phyloP scores from a whole-genome alignment of 2,888 invertebrate species.

The Heliothis peltigera region DNA sequence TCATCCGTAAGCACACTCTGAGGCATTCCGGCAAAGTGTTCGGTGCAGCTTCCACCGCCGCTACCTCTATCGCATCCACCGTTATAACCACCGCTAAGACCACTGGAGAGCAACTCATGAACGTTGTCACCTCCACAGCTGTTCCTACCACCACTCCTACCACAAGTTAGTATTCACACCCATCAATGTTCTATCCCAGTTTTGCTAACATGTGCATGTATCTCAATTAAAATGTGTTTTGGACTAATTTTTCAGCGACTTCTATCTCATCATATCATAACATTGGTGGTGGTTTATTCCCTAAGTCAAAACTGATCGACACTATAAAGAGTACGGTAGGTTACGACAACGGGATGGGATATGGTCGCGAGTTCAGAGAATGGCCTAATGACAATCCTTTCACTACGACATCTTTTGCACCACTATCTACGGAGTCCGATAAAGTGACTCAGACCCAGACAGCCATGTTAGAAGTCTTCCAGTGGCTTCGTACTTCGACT shows the following conservation, averaged over 20 bases:
- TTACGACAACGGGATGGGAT: slow-evolving; percentile 82
- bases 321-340: slow-evolving; percentile 87
- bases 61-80: slow-evolving; percentile 86
- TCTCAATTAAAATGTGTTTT: slow-evolving; percentile 79
- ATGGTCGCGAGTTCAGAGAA: slow-evolving; percentile 82
- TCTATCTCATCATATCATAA: slow-evolving; percentile 85
- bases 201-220: slow-evolving; percentile 62
- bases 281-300: slow-evolving; percentile 83
- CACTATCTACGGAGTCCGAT: slow-evolving; percentile 83
- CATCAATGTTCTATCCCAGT: slow-evolving; percentile 73
- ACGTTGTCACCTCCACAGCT: slow-evolving; percentile 80
- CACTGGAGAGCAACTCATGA: slow-evolving; percentile 80
- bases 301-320: slow-evolving; percentile 88
- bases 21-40: slow-evolving; percentile 93
- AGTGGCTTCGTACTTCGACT: slow-evolving; percentile 87
- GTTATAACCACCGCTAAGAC: slow-evolving; percentile 82
- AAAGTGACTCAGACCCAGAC: slow-evolving; percentile 87
- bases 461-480: slow-evolving; percentile 88
- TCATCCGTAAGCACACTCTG: slow-evolving; percentile 92
- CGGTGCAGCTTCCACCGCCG: slow-evolving; percentile 89
- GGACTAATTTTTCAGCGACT: slow-evolving; percentile 86
- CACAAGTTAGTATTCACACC: slow-evolving; percentile 83
- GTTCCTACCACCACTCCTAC: slow-evolving; percentile 83
- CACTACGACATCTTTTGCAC: slow-evolving; percentile 84
- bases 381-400: slow-evolving; percentile 89